Evolutionary conservation across 2,797 vertebrate genomes (phyloP).

Genomic region (Enteromius viviparus): DNA sequence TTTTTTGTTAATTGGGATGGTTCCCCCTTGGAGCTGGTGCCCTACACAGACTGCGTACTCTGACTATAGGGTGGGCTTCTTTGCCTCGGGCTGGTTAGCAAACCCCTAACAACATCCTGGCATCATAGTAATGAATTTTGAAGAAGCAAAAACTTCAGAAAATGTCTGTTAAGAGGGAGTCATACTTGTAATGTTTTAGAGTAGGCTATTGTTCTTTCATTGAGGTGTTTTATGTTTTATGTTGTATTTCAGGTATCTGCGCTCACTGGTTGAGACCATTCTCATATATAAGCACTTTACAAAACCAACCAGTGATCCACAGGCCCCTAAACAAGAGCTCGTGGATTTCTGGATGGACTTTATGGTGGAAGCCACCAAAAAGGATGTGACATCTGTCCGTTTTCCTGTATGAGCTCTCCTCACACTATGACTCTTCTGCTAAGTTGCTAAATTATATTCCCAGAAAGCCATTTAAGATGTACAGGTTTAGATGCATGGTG

Average conservation of each 20-base stretch:
- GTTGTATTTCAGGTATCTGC: slow-evolving; percentile 85
- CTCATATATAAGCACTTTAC: slow-evolving; percentile 95
- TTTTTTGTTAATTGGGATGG: too few species aligned
- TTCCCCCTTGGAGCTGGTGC: too few species aligned
- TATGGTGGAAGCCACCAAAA: slow-evolving; percentile 94
- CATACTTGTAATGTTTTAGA: neutral
- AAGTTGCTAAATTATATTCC: neutral
- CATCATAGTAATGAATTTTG: too few species aligned
- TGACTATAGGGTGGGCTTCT: neutral
- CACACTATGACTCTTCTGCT: neutral
- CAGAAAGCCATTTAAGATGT: neutral
- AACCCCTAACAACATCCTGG: neutral
- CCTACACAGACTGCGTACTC: too few species aligned
- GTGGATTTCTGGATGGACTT: slow-evolving; percentile 99
- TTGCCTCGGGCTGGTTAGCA: neutral
- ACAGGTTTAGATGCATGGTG: neutral
- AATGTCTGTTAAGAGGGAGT: neutral
- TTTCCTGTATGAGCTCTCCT: slow-evolving; percentile 86
- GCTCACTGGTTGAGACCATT: slow-evolving; percentile 93
- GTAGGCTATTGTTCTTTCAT: neutral
- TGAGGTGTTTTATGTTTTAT: neutral
- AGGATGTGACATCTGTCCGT: slow-evolving; percentile 90
- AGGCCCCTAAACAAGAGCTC: slow-evolving; percentile 86
- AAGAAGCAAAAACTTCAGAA: neutral
- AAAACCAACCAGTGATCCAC: slow-evolving; percentile 85